Percentiles rank a stretch among this genome's conserved stretches.
These are phyloP conservation scores for Mobula hypostoma DNA, from an alignment of 2,113 vertebrate genomes.

Conservation along the genomic window DNA sequence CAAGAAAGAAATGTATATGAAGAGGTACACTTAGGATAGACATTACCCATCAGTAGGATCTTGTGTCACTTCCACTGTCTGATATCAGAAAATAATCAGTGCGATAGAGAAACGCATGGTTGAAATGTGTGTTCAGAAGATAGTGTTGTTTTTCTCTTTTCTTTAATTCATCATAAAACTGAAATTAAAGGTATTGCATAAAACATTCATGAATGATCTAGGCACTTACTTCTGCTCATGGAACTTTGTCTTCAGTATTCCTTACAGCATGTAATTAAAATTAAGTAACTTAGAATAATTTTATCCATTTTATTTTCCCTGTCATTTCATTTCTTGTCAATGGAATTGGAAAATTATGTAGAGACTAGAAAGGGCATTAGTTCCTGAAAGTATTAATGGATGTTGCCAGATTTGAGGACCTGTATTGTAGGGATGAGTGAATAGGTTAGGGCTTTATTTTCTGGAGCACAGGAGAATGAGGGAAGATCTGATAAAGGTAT, in stretches of 20 bases:
- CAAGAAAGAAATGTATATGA: not conserved
- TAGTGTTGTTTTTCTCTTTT: not conserved
- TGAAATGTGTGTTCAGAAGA: not conserved
- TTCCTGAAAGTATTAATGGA: not conserved
- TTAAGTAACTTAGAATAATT: no score
- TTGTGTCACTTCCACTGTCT: not conserved
- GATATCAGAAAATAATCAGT: conserved; percentile 17
- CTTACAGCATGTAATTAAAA: not conserved
- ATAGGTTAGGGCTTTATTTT: no score
- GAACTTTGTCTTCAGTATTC: no score
- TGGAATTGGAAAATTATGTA: not conserved
- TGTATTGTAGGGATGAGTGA: no score
- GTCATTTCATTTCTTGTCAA: not conserved
- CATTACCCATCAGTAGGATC: not conserved
- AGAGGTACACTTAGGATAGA: not conserved
- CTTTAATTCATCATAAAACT: no score
- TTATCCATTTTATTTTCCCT: no score
- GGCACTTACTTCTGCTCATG: no score
- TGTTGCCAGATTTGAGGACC: no score
- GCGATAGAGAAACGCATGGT: not conserved
- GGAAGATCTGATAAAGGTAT: no score
- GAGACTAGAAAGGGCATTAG: not conserved
- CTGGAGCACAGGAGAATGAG: no score
- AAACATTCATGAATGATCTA: not conserved
- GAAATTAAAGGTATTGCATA: not conserved